phyloP scores from a whole-genome alignment of 1,140 invertebrate species.

The Macrostomum lignano region DNA sequence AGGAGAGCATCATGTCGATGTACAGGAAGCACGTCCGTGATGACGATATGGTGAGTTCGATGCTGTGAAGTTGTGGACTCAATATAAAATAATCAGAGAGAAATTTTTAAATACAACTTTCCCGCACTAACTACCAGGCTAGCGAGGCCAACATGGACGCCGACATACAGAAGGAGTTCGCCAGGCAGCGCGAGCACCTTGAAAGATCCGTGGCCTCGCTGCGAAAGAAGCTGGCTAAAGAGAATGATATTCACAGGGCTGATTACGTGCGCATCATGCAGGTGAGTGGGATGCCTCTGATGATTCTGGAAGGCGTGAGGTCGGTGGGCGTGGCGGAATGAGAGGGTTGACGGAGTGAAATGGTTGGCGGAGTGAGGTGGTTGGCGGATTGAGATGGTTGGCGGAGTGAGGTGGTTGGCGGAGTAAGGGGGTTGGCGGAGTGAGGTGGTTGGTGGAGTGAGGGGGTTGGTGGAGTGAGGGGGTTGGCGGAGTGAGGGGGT shows the following conservation, averaged over 20 bases:
- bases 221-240: constrained; percentile 31
- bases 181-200: constrained; percentile 41
- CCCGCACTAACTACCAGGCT: constrained; percentile 37
- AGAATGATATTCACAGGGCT: constrained; percentile 24
- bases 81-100: too few relatives aligned
- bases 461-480: too few relatives aligned
- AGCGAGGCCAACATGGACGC: constrained; percentile 28
- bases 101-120: constrained; percentile 28
- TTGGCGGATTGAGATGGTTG: too few relatives aligned
- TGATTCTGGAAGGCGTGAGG: too few relatives aligned
- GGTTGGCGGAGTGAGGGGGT: too few relatives aligned
- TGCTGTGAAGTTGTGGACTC: too few relatives aligned
- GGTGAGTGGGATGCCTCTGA: constrained; percentile 61
- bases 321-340: too few relatives aligned
- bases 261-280: constrained; percentile 31
- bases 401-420: too few relatives aligned
- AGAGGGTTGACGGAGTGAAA: too few relatives aligned
- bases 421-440: too few relatives aligned
- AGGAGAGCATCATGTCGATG: constrained; percentile 42
- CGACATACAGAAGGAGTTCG: constrained; percentile 45
- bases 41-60: constrained; percentile 24
- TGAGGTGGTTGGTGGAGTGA: too few relatives aligned
- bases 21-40: constrained; percentile 41
- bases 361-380: too few relatives aligned
- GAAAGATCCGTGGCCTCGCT: constrained; percentile 40